phyloP scores from a whole-genome alignment of 2,888 invertebrate genomes.

The Panopea generosa region DNA sequence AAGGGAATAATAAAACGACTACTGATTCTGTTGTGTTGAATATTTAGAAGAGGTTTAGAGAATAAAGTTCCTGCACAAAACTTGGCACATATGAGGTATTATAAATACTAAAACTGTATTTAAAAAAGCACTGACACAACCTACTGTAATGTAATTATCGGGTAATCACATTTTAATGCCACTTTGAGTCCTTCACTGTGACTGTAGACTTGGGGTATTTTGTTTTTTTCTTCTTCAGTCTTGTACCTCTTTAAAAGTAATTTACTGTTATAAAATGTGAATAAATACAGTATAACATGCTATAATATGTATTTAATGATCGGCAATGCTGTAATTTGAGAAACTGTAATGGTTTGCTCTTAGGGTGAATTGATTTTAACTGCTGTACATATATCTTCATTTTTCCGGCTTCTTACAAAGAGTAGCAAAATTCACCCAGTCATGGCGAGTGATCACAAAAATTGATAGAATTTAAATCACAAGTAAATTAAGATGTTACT shows the following conservation, averaged over 20 bases:
- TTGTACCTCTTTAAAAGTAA: background rate
- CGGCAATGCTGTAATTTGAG: conserved; percentile 10
- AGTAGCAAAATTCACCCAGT: background rate
- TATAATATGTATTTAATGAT: conserved; percentile 18
- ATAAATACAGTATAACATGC: background rate
- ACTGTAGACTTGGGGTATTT: too few relatives aligned
- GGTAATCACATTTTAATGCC: too few relatives aligned
- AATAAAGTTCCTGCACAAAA: too few relatives aligned
- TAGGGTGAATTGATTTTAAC: conserved; percentile 35
- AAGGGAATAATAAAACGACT: too few relatives aligned
- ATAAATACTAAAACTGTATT: too few relatives aligned
- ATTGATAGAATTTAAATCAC: conserved; percentile 3
- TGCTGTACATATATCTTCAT: conserved; percentile 18
- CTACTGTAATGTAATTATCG: too few relatives aligned
- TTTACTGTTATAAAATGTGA: background rate
- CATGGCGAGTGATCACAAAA: conserved; percentile 32
- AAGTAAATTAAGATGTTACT: conserved; percentile 26
- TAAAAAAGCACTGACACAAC: too few relatives aligned
- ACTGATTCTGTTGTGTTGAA: too few relatives aligned
- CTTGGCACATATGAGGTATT: too few relatives aligned
- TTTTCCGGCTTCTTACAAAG: conserved; percentile 7
- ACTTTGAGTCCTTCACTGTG: too few relatives aligned
- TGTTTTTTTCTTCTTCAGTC: background rate
- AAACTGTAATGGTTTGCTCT: conserved; percentile 5
- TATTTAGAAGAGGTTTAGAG: too few relatives aligned